Evolutionary conservation across 2,888 invertebrate genomes (phyloP).

Genomic region (Dryadula phaetusa): DNA sequence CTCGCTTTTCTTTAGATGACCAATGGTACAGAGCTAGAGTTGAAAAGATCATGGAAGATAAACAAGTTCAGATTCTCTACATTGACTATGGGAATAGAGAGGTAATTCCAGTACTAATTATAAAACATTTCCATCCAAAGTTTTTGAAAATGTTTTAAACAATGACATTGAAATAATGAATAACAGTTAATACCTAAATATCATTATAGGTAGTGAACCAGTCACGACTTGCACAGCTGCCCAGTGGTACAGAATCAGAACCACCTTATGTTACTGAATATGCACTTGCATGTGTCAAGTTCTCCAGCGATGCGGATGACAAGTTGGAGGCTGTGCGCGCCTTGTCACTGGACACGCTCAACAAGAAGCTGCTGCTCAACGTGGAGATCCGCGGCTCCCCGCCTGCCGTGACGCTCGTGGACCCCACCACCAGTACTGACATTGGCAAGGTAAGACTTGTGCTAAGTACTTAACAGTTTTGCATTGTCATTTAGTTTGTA

Average conservation of each 20-base stretch:
- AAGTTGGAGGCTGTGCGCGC: constrained; percentile 89
- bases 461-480: too few species aligned
- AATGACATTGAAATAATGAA: constrained; percentile 1
- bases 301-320: constrained; percentile 95
- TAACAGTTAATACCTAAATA: background rate
- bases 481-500: background rate
- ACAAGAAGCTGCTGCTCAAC: constrained; percentile 92
- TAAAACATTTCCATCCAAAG: constrained; percentile 10
- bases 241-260: constrained; percentile 87
- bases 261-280: constrained; percentile 95
- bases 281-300: constrained; percentile 90
- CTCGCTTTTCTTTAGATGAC: constrained; percentile 92
- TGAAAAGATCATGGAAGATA: constrained; percentile 90
- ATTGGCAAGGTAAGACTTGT: constrained; percentile 73
- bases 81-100: constrained; percentile 99
- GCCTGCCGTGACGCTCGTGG: constrained; percentile 82
- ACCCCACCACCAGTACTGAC: constrained; percentile 76
- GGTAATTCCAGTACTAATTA: constrained; percentile 61
- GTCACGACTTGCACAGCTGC: constrained; percentile 92
- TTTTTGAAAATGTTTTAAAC: background rate
- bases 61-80: constrained; percentile 91
- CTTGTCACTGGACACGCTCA: constrained; percentile 86
- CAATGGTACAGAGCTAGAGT: constrained; percentile 98
- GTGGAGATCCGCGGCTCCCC: constrained; percentile 89
- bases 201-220: constrained; percentile 82